Evolutionary conservation across 1,140 invertebrate genomes (phyloP).

Genomic region (Drosophila willistoni): DNA sequence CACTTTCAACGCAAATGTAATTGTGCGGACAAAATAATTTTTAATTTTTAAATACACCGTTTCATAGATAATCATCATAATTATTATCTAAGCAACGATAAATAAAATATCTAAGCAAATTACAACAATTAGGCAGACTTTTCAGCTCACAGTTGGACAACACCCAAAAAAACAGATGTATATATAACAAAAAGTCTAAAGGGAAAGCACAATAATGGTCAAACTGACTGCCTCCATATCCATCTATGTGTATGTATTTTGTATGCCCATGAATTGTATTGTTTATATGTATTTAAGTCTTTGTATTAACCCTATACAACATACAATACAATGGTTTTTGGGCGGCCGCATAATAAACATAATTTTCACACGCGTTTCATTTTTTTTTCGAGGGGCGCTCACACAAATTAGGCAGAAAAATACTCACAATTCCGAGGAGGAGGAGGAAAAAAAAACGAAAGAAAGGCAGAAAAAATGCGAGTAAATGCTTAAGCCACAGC

Average conservation of each 20-base stretch:
- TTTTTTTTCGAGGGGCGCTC: conserved; percentile 55
- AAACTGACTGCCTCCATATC: conserved; percentile 33
- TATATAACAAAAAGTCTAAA: conserved; percentile 18
- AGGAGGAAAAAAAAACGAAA: background rate
- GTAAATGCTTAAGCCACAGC: conserved; percentile 49
- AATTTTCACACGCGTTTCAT: conserved; percentile 80
- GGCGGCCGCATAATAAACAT: conserved; percentile 69
- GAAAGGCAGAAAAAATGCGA: conserved; percentile 25
- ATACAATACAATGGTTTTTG: conserved; percentile 50
- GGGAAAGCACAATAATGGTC: conserved; percentile 54
- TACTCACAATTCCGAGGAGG: conserved; percentile 31
- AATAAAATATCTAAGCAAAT: conserved; percentile 77
- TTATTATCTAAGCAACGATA: conserved; percentile 72
- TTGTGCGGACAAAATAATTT: conserved; percentile 36
- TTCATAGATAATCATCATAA: conserved; percentile 80
- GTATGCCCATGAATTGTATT: conserved; percentile 7
- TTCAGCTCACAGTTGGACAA: conserved; percentile 57
- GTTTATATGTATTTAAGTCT: conserved; percentile 34
- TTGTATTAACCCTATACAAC: conserved; percentile 25
- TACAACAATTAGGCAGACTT: conserved; percentile 73
- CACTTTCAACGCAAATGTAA: conserved; percentile 43
- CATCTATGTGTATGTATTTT: too few species aligned
- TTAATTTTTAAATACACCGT: conserved; percentile 64
- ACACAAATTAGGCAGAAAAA: conserved; percentile 79
- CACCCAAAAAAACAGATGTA: conserved; percentile 43